Conservation (phyloP, 2,888 invertebrate genomes). For the Ennomos erosarius region DNA sequence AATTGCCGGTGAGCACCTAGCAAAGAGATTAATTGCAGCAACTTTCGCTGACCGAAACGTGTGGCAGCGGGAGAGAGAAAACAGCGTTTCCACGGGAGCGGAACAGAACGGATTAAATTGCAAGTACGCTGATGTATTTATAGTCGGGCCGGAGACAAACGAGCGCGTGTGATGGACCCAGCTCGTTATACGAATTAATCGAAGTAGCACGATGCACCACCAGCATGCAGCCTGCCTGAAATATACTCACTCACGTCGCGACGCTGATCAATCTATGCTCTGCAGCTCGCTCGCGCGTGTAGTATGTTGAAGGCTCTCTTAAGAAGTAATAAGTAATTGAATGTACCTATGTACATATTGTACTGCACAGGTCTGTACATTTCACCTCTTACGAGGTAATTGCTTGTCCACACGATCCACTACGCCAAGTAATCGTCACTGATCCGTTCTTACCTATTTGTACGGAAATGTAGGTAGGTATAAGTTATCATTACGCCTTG, state of each 20-base stretch:
- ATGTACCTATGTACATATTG: too few relatives aligned
- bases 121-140: slow-evolving; percentile 85
- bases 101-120: slow-evolving; percentile 83
- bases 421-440: too few relatives aligned
- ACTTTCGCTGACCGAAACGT: slow-evolving; percentile 69
- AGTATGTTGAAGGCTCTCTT: too few relatives aligned
- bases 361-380: too few relatives aligned
- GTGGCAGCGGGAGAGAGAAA: slow-evolving; percentile 59
- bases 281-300: slow-evolving; percentile 5
- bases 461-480: too few relatives aligned
- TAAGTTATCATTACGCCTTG: too few relatives aligned
- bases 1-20: slow-evolving; percentile 57
- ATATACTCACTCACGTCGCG: slow-evolving; percentile 64
- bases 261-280: slow-evolving; percentile 45
- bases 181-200: slow-evolving; percentile 85
- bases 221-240: slow-evolving; percentile 80
- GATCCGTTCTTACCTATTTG: too few relatives aligned
- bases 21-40: slow-evolving; percentile 70
- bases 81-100: slow-evolving; percentile 63
- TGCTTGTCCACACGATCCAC: too few relatives aligned
- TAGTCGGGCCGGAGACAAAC: slow-evolving; percentile 83
- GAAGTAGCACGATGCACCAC: slow-evolving; percentile 78
- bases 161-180: slow-evolving; percentile 83
- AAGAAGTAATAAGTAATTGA: too few relatives aligned
- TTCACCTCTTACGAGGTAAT: too few relatives aligned